Evolutionary conservation across 30 jellyfish, hydroid and myxozoan genomes (phyloP).

Genomic region (Sanderia malayensis): DNA sequence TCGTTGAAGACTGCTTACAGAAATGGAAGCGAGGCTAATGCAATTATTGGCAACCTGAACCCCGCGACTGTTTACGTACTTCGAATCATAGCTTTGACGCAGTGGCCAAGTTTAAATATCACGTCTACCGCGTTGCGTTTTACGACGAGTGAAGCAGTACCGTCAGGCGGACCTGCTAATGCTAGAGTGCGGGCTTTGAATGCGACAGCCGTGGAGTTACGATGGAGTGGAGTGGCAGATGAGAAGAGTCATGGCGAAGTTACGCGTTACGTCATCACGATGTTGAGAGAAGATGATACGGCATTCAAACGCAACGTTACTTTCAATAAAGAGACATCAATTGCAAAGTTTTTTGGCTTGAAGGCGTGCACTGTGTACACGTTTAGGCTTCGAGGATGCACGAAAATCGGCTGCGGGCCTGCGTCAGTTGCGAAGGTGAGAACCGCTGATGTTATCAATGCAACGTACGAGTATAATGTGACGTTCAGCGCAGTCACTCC

Average conservation of each 20-base stretch:
- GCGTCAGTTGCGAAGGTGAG: background rate
- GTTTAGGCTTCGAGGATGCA: constrained; percentile 34
- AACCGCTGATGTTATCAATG: constrained; percentile 3
- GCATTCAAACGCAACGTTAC: background rate
- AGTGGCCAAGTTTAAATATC: constrained; percentile 20
- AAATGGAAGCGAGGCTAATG: background rate
- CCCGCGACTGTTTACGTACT: constrained; percentile 39
- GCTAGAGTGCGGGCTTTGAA: background rate
- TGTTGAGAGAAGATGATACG: background rate
- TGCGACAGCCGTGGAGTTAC: constrained; percentile 11
- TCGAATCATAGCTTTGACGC: constrained; percentile 20
- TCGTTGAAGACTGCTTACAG: background rate
- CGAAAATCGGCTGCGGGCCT: constrained; percentile 59
- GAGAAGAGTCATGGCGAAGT: constrained; percentile 39
- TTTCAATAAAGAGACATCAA: background rate
- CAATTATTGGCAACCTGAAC: constrained; percentile 8
- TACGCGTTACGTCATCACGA: background rate
- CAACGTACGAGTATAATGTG: constrained; percentile 6
- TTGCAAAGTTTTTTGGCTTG: constrained; percentile 6
- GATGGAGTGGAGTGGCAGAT: constrained; percentile 19
- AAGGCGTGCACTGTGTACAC: constrained; percentile 32
- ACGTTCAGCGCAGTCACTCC: constrained; percentile 10
- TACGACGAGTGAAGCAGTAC: constrained; percentile 11
- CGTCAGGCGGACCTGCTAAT: constrained; percentile 16
- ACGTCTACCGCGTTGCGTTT: constrained; percentile 10